These are phyloP conservation scores for Trissolcus basalis DNA, from an alignment of 1,140 invertebrate species.

Conservation along the genomic window DNA sequence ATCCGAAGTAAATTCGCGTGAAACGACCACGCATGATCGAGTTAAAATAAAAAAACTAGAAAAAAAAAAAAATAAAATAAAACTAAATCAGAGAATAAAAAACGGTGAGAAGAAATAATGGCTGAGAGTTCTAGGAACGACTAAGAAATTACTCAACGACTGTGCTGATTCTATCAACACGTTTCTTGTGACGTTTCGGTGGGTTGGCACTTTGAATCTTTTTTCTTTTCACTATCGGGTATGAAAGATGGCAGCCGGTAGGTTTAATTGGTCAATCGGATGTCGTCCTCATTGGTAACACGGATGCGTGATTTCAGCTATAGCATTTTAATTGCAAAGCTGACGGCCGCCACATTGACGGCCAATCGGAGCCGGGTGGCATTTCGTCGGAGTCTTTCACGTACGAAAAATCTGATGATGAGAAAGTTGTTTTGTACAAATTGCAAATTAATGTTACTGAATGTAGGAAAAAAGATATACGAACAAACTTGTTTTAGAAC, in stretches of 20 bases:
- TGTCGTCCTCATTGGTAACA: slow-evolving; percentile 43
- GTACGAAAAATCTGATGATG: slow-evolving; percentile 42
- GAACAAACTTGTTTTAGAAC: too few species aligned
- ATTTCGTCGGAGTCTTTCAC: slow-evolving; percentile 37
- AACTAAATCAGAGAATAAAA: slow-evolving; percentile 8
- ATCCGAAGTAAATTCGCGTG: slow-evolving; percentile 70
- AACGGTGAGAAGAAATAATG: slow-evolving; percentile 37
- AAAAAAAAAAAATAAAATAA: too few species aligned
- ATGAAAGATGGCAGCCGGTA: too few species aligned
- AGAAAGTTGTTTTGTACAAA: slow-evolving; percentile 15
- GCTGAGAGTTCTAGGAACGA: slow-evolving; percentile 22
- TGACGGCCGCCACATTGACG: slow-evolving; percentile 23
- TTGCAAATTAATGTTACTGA: too few species aligned
- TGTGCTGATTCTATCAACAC: slow-evolving; percentile 33
- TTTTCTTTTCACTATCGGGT: too few species aligned
- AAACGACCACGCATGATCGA: slow-evolving; percentile 62
- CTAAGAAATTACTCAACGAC: slow-evolving; percentile 30
- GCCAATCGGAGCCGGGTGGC: slow-evolving; percentile 25
- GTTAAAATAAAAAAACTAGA: slow-evolving; percentile 2
- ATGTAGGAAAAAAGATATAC: too few species aligned
- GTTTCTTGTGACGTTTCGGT: slow-evolving; percentile 24
- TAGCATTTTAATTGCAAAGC: slow-evolving; percentile 47
- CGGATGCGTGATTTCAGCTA: slow-evolving; percentile 51
- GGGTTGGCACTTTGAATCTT: too few species aligned
- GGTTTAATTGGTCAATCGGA: too few species aligned